A percentile compares a stretch with the other conserved stretches of the same genome.
Evolutionary conservation across 2,113 vertebrate species (phyloP).

Genomic region (Fulmarus glacialis): DNA sequence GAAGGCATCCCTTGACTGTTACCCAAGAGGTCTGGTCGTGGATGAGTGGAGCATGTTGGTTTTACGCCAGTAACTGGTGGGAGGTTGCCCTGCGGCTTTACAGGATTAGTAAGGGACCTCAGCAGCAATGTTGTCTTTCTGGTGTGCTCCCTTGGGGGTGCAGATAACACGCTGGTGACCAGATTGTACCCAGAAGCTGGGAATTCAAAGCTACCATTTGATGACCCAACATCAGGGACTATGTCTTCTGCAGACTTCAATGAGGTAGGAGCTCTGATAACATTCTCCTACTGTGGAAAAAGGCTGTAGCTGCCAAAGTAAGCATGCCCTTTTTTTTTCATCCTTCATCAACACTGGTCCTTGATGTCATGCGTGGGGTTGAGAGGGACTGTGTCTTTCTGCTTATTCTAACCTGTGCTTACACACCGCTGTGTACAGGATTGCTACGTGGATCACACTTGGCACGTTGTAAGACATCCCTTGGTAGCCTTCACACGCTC

Average conservation of each 20-base stretch:
- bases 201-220: neutral
- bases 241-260: neutral
- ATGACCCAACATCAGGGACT: neutral
- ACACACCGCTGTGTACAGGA: neutral
- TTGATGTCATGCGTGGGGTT: fast-evolving
- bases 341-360: fast-evolving
- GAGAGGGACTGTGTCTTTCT: neutral
- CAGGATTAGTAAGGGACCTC: neutral
- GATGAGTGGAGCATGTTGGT: neutral
- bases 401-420: neutral
- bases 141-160: neutral
- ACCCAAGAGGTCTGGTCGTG: neutral
- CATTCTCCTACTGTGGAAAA: neutral
- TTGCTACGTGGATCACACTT: neutral
- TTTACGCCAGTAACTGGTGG: neutral
- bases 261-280: neutral
- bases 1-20: neutral
- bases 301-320: neutral
- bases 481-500: fast-evolving
- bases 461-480: fast-evolving
- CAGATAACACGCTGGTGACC: neutral
- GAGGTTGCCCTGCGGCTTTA: neutral
- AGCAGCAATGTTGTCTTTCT: neutral
- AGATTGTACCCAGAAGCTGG: neutral
- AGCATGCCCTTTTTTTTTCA: neutral